phyloP scores from a whole-genome alignment of 2,888 invertebrate species.

The Leucophenga montana region DNA sequence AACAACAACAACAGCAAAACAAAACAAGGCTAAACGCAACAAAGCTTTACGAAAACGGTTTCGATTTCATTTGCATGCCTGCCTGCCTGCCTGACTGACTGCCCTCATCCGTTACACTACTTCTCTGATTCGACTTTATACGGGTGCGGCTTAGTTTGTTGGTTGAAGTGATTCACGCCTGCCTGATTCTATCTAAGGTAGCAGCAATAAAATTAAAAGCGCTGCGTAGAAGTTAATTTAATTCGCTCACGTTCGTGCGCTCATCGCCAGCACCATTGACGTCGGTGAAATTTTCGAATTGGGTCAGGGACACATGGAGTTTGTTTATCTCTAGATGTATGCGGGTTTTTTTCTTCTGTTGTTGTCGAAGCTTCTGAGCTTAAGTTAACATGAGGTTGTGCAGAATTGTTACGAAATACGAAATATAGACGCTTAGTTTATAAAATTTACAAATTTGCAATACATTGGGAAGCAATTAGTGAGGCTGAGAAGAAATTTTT shows the following conservation, averaged over 20 bases:
- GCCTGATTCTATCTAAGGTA: conserved; percentile 8
- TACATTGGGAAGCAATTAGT: too few relatives aligned
- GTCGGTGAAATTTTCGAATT: conserved; percentile 45
- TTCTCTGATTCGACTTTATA: conserved; percentile 30
- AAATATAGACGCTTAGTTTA: too few relatives aligned
- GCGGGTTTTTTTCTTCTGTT: conserved; percentile 16
- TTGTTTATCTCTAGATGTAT: conserved; percentile 35
- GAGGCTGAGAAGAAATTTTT: too few relatives aligned
- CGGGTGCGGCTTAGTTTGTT: conserved; percentile 33
- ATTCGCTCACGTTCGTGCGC: conserved; percentile 21
- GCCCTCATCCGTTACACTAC: not conserved
- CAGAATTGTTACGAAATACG: too few relatives aligned
- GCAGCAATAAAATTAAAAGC: not conserved
- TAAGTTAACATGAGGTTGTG: too few relatives aligned
- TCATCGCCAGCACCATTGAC: conserved; percentile 34
- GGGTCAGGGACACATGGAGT: conserved; percentile 64
- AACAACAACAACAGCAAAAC: too few relatives aligned
- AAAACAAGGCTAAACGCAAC: not conserved
- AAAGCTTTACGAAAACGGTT: conserved; percentile 36
- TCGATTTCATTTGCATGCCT: conserved; percentile 51
- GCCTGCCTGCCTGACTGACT: not conserved
- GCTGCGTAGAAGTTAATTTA: conserved; percentile 19
- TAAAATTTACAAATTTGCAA: too few relatives aligned
- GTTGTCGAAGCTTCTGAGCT: not conserved
- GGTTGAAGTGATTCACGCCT: conserved; percentile 53